Evolutionary conservation across 2,113 vertebrate species (phyloP), one percentile per base, ranked within the genome.

Genomic region (Eulacestoma nigropectus): DNA sequence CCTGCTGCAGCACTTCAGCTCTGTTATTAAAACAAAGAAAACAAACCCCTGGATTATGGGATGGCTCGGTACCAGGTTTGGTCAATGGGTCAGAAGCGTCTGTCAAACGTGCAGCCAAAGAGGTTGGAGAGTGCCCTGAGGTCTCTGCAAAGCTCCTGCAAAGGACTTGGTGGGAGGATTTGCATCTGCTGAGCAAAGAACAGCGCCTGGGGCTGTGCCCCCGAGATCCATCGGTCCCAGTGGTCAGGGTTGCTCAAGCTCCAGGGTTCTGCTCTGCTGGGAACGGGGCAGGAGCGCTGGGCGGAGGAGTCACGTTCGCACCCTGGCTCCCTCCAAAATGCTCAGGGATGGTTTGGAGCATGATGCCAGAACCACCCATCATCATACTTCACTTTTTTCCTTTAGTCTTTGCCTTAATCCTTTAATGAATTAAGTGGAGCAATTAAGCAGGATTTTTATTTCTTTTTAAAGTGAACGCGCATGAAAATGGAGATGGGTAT

Each of bases 401-500:
- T 77, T 87, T 75, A 84, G 62, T 78, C 93, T 96, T 77, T 70
- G 85, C n/a, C 84, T 77, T 98, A 98, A 98, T 97, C 98, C 97
- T 91, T 96, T 98, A 98, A 98, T 97, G 96, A 98, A 98, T 96
- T 98, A 97, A 98, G 94, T 96, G 81, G 83, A 84, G 92, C 67
- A 97, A 98, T 98, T 98, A 98, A 79, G 59, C 75, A 76, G 46
- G 80, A 84, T 95, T 95, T 93, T 84, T 56, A 6, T 42, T 85
- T 87, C 89, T 92, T 91, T 94, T 95, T 91, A 64, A 97, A 93
- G 91, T 27, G 77, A 93, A 91, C 12, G 5, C 2, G 1, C 95
- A 88, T 78, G 92, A 89, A 96, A 90, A 80, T 11, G 53, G 78
- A 84, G 70, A 57, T 46, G 41, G 53, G 74, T 74, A 67, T 86